Evolutionary conservation across 2,888 invertebrate species (phyloP).

Genomic region (Nymphalis c-album): DNA sequence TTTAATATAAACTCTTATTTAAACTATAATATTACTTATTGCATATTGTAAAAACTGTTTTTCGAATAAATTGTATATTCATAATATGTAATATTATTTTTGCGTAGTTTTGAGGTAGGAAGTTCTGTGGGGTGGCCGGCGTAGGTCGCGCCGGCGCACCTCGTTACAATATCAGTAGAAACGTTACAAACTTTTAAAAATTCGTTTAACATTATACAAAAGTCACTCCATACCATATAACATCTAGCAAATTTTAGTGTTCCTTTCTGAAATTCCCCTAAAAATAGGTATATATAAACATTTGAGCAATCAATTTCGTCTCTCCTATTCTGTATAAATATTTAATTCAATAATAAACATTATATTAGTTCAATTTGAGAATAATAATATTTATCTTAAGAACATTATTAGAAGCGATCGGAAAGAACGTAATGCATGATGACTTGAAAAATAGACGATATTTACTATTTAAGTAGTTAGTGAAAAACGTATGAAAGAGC

Average conservation of each 20-base stretch:
- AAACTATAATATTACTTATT: constrained; percentile 72
- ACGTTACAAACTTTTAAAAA: constrained; percentile 74
- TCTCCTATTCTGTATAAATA: constrained; percentile 79
- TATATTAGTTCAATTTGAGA: constrained; percentile 69
- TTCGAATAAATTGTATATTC: constrained; percentile 70
- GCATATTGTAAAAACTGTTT: constrained; percentile 69
- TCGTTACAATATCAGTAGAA: constrained; percentile 51
- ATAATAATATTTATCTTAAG: constrained; percentile 54
- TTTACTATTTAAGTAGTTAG: constrained; percentile 60
- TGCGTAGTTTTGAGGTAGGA: constrained; percentile 79
- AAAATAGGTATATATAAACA: constrained; percentile 80
- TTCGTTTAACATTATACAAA: constrained; percentile 78
- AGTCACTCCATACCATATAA: constrained; percentile 70
- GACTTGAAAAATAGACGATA: constrained; percentile 68
- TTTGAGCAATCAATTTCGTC: constrained; percentile 81
- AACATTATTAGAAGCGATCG: constrained; percentile 72
- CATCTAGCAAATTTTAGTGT: constrained; percentile 78
- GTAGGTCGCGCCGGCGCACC: constrained; percentile 34
- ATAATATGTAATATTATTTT: constrained; percentile 60
- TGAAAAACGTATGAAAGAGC: constrained; percentile 64
- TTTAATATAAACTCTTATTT: constrained; percentile 77
- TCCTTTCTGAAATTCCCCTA: constrained; percentile 76
- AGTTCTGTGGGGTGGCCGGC: constrained; percentile 56
- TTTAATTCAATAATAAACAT: constrained; percentile 72
- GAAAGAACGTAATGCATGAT: constrained; percentile 74